Evolutionary conservation across 2,797 vertebrate genomes (phyloP).

Genomic region (Acipenser transmontanus): DNA sequence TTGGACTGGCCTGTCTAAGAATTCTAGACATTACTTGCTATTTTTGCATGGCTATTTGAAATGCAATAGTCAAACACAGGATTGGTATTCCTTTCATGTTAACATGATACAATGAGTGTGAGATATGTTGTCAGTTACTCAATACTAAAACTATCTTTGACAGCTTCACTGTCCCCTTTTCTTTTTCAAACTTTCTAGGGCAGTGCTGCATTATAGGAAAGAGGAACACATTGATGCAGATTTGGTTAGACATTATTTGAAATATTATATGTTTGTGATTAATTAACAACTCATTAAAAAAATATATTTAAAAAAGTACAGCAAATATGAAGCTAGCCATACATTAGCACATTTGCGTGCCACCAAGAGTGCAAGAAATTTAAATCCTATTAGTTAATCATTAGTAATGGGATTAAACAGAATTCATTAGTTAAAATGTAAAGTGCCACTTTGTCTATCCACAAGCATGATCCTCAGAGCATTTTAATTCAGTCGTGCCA

Average conservation of each 20-base stretch:
- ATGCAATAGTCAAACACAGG: slow-evolving; percentile 6
- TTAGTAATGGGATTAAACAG: no score
- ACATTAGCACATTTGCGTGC: no score
- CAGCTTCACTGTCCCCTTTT: not conserved
- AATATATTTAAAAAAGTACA: no score
- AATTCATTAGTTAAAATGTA: no score
- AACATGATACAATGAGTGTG: not conserved
- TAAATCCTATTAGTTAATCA: no score
- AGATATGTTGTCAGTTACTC: not conserved
- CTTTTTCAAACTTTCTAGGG: not conserved
- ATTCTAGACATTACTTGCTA: slow-evolving; percentile 10
- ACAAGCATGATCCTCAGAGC: not conserved
- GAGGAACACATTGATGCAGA: no score
- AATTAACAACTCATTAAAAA: no score
- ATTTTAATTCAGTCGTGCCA: not conserved
- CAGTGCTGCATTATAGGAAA: not conserved
- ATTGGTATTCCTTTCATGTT: slow-evolving; percentile 4
- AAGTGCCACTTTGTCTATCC: not conserved
- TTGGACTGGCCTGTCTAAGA: not conserved
- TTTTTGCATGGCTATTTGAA: slow-evolving; percentile 14
- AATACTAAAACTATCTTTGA: not conserved
- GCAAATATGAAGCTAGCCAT: no score
- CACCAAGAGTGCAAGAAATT: no score
- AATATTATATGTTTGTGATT: no score
- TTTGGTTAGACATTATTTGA: no score